phyloP scores from a whole-genome alignment of 2,113 vertebrate genomes.

The Pluvialis apricaria region DNA sequence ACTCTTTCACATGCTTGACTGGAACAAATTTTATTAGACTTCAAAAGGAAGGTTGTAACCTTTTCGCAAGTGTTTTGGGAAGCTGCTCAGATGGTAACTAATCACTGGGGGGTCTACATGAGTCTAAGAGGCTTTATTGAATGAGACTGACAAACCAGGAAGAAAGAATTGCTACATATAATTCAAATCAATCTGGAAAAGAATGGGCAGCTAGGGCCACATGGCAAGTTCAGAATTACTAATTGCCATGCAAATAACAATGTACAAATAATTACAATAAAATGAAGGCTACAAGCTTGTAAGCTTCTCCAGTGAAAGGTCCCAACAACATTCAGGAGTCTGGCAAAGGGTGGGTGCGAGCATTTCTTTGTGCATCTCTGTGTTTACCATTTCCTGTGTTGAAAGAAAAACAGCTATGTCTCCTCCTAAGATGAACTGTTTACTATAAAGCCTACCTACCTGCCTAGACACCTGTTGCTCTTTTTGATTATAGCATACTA shows the following conservation, averaged over 20 bases:
- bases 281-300: neutral
- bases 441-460: neutral
- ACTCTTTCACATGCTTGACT: neutral
- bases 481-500: conserved; percentile 9
- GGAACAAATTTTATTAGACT: neutral
- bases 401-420: neutral
- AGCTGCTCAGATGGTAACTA: neutral
- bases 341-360: neutral
- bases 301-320: neutral
- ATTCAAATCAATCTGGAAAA: neutral
- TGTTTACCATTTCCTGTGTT: neutral
- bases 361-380: neutral
- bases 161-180: neutral
- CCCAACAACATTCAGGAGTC: neutral
- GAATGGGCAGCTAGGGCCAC: neutral
- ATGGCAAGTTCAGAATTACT: neutral
- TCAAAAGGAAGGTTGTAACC: neutral
- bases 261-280: neutral
- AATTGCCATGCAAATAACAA: neutral
- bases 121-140: neutral
- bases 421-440: neutral
- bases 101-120: neutral
- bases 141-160: neutral
- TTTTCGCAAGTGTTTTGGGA: neutral
- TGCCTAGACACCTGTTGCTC: neutral